phyloP scores from a whole-genome alignment of 2,113 vertebrate species.

The Panurus biarmicus region DNA sequence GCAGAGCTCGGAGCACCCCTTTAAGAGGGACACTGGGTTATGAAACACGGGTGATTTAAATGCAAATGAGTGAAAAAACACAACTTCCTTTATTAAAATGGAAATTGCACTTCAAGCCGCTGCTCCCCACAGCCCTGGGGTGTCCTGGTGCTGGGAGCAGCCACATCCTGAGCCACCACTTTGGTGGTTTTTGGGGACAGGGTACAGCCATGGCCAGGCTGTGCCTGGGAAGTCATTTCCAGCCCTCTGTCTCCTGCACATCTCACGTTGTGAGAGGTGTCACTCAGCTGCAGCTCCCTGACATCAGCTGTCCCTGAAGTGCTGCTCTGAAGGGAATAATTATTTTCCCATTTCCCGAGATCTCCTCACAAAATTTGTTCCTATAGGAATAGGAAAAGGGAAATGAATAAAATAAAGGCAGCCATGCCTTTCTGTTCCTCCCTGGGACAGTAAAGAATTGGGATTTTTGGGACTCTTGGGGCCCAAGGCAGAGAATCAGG shows the following conservation, averaged over 20 bases:
- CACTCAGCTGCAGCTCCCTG: background rate
- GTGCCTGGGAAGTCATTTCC: background rate
- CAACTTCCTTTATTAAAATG: slow-evolving; percentile 72
- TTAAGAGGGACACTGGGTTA: background rate
- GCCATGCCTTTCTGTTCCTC: background rate
- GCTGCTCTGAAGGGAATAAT: background rate
- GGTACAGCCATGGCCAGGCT: background rate
- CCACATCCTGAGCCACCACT: background rate
- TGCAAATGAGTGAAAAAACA: slow-evolving; percentile 56
- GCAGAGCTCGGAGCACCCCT: background rate
- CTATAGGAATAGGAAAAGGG: fast-evolving
- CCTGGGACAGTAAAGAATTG: background rate
- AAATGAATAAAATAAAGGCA: background rate
- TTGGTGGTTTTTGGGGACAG: fast-evolving
- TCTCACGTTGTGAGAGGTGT: background rate
- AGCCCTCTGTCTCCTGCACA: background rate
- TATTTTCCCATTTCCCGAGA: background rate
- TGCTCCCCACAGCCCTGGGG: background rate
- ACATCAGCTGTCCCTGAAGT: background rate
- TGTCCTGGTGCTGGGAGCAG: background rate
- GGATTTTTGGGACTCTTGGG: background rate
- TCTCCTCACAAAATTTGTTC: background rate
- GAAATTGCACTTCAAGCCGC: slow-evolving; percentile 54
- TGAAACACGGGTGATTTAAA: slow-evolving; percentile 64
- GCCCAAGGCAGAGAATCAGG: background rate